These are phyloP conservation scores for Lepidocyrtoides sp. DNA, from an alignment of 2,888 invertebrate genomes.

Conservation along the genomic window DNA sequence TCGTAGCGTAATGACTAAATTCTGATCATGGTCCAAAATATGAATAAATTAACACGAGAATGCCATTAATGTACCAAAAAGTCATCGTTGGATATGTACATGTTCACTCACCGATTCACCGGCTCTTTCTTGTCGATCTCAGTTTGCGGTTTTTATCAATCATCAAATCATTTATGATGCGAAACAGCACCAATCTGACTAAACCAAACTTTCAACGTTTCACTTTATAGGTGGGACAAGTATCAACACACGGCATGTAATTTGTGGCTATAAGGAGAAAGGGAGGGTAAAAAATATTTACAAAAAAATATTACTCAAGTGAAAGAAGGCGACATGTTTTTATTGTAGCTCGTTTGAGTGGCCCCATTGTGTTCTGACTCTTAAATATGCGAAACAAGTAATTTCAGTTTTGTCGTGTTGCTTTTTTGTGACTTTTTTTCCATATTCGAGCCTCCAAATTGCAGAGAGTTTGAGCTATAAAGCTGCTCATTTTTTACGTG, in stretches of 20 bases:
- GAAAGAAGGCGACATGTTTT: background rate
- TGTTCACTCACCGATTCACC: too few species aligned
- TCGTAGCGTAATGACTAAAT: background rate
- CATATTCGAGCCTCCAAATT: background rate
- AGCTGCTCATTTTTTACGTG: conserved; percentile 75
- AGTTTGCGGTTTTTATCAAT: conserved; percentile 10
- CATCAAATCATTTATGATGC: background rate
- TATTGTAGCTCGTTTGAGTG: background rate
- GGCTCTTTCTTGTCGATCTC: background rate
- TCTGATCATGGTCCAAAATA: conserved; percentile 26
- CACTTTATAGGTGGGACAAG: too few species aligned
- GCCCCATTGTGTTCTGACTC: conserved; percentile 21
- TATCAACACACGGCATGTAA: too few species aligned
- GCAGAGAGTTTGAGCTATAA: conserved; percentile 59
- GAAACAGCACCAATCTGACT: background rate
- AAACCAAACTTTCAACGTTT: background rate
- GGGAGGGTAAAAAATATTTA: background rate
- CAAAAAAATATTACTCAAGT: background rate
- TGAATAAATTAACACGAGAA: conserved; percentile 28
- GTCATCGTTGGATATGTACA: background rate
- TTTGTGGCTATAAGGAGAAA: background rate
- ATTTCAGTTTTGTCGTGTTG: conserved; percentile 25
- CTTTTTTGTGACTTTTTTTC: conserved; percentile 4
- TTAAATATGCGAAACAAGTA: conserved; percentile 11
- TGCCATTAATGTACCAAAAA: conserved; percentile 9